These are phyloP conservation scores for Sebastes minor DNA, from an alignment of 2,797 vertebrate genomes.

Conservation along the genomic window DNA sequence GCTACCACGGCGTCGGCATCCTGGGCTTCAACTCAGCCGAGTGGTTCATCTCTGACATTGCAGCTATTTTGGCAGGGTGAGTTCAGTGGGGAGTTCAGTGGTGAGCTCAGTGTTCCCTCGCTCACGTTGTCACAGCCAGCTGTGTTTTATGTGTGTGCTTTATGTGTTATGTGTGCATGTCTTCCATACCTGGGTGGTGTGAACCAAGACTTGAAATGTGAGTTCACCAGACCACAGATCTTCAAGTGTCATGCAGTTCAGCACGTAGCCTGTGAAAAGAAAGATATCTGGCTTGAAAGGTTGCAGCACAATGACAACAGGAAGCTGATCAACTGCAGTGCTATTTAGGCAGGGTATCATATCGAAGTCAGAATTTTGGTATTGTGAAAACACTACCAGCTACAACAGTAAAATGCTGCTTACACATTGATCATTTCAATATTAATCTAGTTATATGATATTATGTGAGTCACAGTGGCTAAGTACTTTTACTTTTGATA, in stretches of 20 bases:
- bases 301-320: not conserved
- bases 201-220: not conserved
- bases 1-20: slow-evolving; percentile 91
- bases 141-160: not conserved
- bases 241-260: not conserved
- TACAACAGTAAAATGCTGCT: too few relatives aligned
- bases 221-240: not conserved
- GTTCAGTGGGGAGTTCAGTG: slow-evolving; percentile 33
- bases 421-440: not conserved
- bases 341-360: not conserved
- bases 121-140: not conserved
- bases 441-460: not conserved
- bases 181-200: not conserved
- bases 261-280: not conserved
- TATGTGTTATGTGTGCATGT: not conserved
- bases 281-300: not conserved
- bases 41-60: slow-evolving; percentile 92
- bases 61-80: slow-evolving; percentile 92
- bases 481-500: not conserved
- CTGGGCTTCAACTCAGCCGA: slow-evolving; percentile 93
- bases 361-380: too few relatives aligned
- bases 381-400: too few relatives aligned
- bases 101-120: not conserved
- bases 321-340: not conserved
- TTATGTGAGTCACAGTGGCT: too few relatives aligned